phyloP scores from a whole-genome alignment of 2,797 vertebrate species.

The Babyrousa celebensis region DNA sequence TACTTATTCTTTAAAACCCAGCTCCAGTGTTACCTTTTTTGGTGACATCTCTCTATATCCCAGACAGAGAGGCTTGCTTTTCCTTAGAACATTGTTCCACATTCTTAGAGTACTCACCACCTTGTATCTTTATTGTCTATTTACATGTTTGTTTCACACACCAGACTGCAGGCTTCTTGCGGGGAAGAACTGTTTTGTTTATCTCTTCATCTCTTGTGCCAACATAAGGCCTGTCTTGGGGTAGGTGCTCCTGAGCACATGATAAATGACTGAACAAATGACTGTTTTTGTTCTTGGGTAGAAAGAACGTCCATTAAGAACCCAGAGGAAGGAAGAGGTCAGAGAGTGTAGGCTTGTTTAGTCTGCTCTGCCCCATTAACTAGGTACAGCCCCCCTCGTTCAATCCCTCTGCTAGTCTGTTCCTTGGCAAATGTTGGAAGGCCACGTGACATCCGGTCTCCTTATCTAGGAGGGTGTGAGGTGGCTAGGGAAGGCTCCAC shows the following conservation, averaged over 20 bases:
- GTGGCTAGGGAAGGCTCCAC: constrained; percentile 87
- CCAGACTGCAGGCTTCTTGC: background rate
- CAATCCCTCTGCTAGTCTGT: background rate
- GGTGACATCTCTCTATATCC: background rate
- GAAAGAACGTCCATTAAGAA: constrained; percentile 83
- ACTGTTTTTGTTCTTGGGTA: constrained; percentile 76
- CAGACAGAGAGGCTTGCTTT: background rate
- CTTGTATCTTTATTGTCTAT: background rate
- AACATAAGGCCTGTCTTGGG: background rate
- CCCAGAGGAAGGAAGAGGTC: constrained; percentile 84
- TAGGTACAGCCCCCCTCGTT: constrained; percentile 63
- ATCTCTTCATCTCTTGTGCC: background rate
- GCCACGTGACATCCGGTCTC: constrained; percentile 85
- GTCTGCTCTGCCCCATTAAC: constrained; percentile 81
- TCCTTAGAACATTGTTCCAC: background rate
- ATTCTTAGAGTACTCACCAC: background rate
- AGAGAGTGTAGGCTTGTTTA: constrained; percentile 84
- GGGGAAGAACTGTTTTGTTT: background rate
- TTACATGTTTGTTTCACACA: background rate
- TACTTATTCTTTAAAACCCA: background rate
- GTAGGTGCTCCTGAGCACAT: background rate
- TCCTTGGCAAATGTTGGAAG: constrained; percentile 75
- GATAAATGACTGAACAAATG: constrained; percentile 78
- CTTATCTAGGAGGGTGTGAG: constrained; percentile 89
- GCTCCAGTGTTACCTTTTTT: background rate